Evolutionary conservation across 2,888 invertebrate genomes (phyloP).

Genomic region (Perizoma affinitatum): DNA sequence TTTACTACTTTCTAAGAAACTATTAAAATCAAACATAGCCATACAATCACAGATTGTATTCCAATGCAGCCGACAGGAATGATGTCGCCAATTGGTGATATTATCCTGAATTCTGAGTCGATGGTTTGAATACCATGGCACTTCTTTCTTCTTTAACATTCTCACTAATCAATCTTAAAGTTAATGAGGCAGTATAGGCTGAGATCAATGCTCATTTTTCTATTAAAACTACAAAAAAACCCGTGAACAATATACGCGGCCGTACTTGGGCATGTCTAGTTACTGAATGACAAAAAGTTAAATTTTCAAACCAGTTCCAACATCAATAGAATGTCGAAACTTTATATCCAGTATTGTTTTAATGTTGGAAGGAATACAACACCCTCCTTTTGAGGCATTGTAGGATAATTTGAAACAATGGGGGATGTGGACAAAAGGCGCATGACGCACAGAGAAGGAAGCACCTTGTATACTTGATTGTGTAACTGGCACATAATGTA

Average conservation of each 20-base stretch:
- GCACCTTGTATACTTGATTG: slow-evolving; percentile 38
- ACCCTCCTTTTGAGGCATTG: slow-evolving; percentile 53
- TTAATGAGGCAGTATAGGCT: slow-evolving; percentile 37
- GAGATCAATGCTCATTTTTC: slow-evolving; percentile 45
- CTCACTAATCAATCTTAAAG: slow-evolving; percentile 42
- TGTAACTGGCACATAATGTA: slow-evolving; percentile 35
- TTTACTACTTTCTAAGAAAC: too few species aligned
- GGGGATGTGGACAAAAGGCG: slow-evolving; percentile 44
- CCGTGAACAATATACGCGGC: slow-evolving; percentile 36
- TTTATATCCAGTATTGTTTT: slow-evolving; percentile 19
- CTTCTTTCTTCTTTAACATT: slow-evolving; percentile 79
- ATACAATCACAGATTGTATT: slow-evolving; percentile 74
- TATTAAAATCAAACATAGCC: slow-evolving; percentile 29
- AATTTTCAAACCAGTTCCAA: slow-evolving; percentile 59
- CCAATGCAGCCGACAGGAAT: slow-evolving; percentile 72
- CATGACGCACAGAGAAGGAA: slow-evolving; percentile 45
- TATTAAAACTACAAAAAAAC: slow-evolving; percentile 34
- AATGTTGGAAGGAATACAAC: slow-evolving; percentile 52
- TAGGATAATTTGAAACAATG: slow-evolving; percentile 54
- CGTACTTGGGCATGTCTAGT: slow-evolving; percentile 46
- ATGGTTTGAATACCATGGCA: slow-evolving; percentile 74
- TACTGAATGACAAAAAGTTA: slow-evolving; percentile 55
- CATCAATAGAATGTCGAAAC: slow-evolving; percentile 26
- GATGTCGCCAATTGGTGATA: slow-evolving; percentile 64
- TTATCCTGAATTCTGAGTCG: slow-evolving; percentile 70